Conservation (phyloP, 2,113 vertebrate species). For the Heterotilapia buettikoferi region DNA sequence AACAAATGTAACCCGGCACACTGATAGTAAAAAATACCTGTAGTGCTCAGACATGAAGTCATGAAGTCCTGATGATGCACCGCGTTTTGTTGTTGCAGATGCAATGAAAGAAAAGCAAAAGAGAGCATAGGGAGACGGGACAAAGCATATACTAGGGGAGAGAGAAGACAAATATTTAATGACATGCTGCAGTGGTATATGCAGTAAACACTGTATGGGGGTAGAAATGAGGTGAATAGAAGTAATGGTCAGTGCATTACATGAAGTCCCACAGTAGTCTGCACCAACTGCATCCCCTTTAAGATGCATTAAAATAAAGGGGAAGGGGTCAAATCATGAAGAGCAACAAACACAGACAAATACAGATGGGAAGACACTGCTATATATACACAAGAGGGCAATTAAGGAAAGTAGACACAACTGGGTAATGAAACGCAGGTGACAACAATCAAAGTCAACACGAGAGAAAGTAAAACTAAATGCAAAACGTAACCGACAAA, state of each 20-base stretch:
- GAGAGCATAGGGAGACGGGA: rapidly evolving
- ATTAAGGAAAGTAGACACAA: background rate
- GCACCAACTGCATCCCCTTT: background rate
- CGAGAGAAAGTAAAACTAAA: background rate
- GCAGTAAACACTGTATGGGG: background rate
- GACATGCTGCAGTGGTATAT: background rate
- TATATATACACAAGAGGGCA: background rate
- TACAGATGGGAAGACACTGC: background rate
- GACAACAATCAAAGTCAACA: background rate
- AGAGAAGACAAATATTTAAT: background rate
- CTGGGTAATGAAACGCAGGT: background rate
- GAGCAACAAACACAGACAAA: background rate
- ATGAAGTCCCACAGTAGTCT: background rate
- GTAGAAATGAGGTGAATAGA: background rate
- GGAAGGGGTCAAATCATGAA: background rate
- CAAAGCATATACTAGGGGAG: rapidly evolving
- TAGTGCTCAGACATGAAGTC: background rate
- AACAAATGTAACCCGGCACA: background rate
- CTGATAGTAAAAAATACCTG: background rate
- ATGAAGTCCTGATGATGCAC: background rate
- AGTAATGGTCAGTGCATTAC: background rate
- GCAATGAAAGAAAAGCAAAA: background rate
- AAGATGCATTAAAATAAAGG: background rate
- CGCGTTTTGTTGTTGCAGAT: background rate
- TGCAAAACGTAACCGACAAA: background rate